phyloP scores from a whole-genome alignment of 2,888 invertebrate genomes.

The Lymantria monacha region DNA sequence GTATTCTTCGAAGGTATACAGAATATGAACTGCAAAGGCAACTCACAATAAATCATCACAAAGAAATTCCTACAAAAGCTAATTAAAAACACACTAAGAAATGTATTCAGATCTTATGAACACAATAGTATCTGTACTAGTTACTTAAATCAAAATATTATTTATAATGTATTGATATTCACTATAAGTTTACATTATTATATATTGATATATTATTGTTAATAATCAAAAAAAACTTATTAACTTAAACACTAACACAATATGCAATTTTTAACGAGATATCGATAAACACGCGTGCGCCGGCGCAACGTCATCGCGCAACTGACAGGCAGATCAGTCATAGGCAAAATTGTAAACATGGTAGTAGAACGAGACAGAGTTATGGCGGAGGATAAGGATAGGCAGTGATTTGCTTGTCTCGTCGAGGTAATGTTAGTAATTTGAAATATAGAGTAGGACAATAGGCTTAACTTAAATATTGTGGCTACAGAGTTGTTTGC shows the following conservation, averaged over 20 bases:
- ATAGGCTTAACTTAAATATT: not conserved
- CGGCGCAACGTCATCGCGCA: conserved; percentile 47
- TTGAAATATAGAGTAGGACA: conserved; percentile 37
- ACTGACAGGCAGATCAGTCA: conserved; percentile 40
- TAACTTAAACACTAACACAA: not conserved
- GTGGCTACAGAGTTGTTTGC: not conserved
- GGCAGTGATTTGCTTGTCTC: conserved; percentile 42
- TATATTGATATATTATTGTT: not conserved
- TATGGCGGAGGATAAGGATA: conserved; percentile 45
- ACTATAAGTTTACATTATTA: not conserved
- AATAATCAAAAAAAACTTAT: not conserved
- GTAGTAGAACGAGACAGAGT: conserved; percentile 38
- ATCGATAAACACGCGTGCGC: conserved; percentile 43
- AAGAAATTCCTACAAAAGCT: too few species aligned
- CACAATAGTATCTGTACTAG: too few species aligned
- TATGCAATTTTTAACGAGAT: not conserved
- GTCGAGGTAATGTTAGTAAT: conserved; percentile 37
- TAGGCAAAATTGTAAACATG: conserved; percentile 67
- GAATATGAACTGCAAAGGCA: too few species aligned
- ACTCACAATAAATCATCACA: too few species aligned
- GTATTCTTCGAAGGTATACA: too few species aligned
- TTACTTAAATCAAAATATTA: not conserved
- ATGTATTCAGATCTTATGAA: too few species aligned
- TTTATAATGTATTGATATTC: not conserved
- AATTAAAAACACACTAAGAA: too few species aligned